Evolutionary conservation across 2,113 vertebrate genomes (phyloP).

Genomic region (Stegastes partitus): DNA sequence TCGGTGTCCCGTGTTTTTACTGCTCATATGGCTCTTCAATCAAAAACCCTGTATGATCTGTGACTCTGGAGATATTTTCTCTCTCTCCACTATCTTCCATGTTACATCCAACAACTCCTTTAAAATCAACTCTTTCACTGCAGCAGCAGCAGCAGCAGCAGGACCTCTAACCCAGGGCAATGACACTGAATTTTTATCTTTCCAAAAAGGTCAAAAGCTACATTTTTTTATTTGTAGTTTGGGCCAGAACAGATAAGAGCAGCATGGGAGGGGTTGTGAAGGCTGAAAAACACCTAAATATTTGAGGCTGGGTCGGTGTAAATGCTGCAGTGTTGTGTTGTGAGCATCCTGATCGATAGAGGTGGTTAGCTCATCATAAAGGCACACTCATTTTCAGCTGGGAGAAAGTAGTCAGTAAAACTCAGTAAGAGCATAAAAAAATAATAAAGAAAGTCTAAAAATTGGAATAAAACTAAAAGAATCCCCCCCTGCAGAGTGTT

Average conservation of each 20-base stretch:
- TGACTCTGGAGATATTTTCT: neutral
- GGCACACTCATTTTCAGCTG: neutral
- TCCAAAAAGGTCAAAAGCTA: no score
- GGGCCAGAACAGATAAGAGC: neutral
- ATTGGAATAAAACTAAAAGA: conserved; percentile 8
- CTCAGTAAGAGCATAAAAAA: neutral
- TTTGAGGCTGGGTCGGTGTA: neutral
- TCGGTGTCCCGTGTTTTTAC: neutral
- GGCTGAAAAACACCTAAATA: neutral
- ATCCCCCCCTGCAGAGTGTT: neutral
- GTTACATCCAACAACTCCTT: neutral
- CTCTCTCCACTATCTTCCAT: neutral
- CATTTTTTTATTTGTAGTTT: no score
- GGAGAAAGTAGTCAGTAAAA: neutral
- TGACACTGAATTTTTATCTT: no score
- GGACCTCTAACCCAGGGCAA: no score
- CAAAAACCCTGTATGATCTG: neutral
- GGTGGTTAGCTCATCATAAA: neutral
- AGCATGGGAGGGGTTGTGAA: neutral
- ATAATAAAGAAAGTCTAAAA: neutral
- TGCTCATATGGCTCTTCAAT: neutral
- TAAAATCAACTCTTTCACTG: no score
- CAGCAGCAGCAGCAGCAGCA: no score
- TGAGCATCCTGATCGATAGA: neutral
- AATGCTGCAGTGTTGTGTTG: neutral